Conservation (phyloP, 2,113 vertebrate genomes). For the Pimephales promelas region DNA sequence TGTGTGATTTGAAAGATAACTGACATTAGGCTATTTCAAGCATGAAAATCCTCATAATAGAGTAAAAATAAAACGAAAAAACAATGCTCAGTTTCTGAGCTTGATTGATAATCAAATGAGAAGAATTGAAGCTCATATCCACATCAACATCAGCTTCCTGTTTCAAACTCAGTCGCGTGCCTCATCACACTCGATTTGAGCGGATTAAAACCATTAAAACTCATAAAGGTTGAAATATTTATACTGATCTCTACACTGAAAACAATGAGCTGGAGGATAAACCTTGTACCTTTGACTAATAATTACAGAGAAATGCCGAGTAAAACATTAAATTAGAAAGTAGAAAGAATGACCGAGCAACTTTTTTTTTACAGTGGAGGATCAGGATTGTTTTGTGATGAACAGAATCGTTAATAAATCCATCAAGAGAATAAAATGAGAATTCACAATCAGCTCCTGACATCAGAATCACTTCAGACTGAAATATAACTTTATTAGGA, state of each 20-base stretch:
- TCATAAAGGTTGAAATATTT: not conserved
- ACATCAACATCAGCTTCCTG: constrained; percentile 50
- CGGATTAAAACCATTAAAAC: constrained; percentile 5
- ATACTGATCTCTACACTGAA: not conserved
- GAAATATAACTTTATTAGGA: not conserved
- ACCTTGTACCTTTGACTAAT: too few species aligned
- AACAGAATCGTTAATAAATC: not conserved
- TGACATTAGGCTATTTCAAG: constrained; percentile 14
- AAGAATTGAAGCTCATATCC: constrained; percentile 43
- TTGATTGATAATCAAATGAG: constrained; percentile 63
- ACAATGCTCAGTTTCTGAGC: constrained; percentile 7
- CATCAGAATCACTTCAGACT: not conserved
- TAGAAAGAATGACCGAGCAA: too few species aligned
- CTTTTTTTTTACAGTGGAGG: not conserved
- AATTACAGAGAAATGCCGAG: too few species aligned
- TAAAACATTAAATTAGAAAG: too few species aligned
- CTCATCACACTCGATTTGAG: not conserved
- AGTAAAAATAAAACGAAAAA: not conserved
- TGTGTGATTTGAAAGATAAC: too few species aligned
- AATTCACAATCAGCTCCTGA: too few species aligned
- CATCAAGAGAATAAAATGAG: not conserved
- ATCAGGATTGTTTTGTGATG: too few species aligned
- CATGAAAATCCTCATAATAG: constrained; percentile 4
- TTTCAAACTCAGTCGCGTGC: constrained; percentile 46
- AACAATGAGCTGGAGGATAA: too few species aligned